A percentile compares a stretch with the other conserved stretches of the same genome.
These are phyloP conservation scores for Sycophila sp. DNA, from an alignment of 1,140 invertebrate genomes.

Conservation along the genomic window DNA sequence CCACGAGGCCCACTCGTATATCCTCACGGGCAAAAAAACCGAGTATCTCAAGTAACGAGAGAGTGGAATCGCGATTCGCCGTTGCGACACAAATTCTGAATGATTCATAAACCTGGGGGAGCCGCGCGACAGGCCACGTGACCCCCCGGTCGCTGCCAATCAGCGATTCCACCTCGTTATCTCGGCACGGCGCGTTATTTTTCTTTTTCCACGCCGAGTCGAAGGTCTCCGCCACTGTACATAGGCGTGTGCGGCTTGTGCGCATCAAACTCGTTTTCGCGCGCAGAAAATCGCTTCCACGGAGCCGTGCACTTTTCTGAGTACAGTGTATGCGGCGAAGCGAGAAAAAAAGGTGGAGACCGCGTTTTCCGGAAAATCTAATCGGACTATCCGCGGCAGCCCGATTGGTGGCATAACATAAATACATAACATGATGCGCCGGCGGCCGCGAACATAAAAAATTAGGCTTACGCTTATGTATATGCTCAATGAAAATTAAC, in stretches of 20 bases:
- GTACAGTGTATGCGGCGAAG: neutral
- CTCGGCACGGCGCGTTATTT: conserved; percentile 6
- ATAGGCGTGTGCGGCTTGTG: too few species aligned
- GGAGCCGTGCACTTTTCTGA: neutral
- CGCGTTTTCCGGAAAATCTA: neutral
- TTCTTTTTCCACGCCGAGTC: conserved; percentile 12
- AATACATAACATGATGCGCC: too few species aligned
- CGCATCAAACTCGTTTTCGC: conserved; percentile 28
- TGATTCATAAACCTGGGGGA: conserved; percentile 33
- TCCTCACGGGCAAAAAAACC: too few species aligned
- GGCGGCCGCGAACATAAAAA: too few species aligned
- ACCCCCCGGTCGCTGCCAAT: conserved; percentile 17
- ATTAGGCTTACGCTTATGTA: too few species aligned
- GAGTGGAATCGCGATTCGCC: neutral
- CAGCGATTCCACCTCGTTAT: conserved; percentile 28
- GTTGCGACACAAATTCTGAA: conserved; percentile 30
- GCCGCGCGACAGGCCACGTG: conserved; percentile 23
- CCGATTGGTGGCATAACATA: too few species aligned
- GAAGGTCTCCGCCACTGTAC: conserved; percentile 28
- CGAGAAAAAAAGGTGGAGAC: neutral
- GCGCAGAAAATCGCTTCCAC: conserved; percentile 1
- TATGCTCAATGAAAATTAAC: too few species aligned
- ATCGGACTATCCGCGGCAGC: too few species aligned
- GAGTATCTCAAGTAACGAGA: too few species aligned
- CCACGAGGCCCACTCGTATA: too few species aligned